These are phyloP conservation scores for Papilio helenus DNA, from an alignment of 1,140 invertebrate genomes.

Conservation along the genomic window DNA sequence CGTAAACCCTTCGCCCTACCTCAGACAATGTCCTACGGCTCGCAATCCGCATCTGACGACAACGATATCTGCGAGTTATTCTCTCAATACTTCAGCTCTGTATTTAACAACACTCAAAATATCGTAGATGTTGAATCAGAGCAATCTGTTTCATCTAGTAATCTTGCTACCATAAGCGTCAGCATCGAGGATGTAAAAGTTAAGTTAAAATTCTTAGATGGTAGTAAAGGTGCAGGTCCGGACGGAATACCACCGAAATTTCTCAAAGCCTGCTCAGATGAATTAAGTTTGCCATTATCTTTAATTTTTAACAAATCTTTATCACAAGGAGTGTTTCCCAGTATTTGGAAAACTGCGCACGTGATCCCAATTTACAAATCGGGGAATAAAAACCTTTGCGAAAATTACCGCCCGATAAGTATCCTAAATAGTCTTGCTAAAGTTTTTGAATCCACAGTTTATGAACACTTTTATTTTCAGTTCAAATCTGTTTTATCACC, in stretches of 20 bases:
- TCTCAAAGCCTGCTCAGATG: neutral
- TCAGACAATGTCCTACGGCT: conserved; percentile 22
- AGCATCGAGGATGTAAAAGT: neutral
- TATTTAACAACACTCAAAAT: neutral
- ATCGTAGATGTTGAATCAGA: neutral
- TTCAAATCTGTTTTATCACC: neutral
- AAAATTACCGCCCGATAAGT: too few species aligned
- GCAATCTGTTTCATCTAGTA: conserved; percentile 22
- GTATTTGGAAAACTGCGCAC: too few species aligned
- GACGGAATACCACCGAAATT: conserved; percentile 43
- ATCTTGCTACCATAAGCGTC: neutral
- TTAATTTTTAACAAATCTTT: conserved; percentile 32
- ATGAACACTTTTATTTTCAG: neutral
- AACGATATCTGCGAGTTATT: conserved; percentile 34
- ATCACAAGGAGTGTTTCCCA: too few species aligned
- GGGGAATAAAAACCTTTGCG: too few species aligned
- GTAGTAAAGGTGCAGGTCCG: conserved; percentile 36
- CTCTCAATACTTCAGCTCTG: neutral
- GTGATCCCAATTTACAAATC: too few species aligned
- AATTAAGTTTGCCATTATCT: conserved; percentile 1
- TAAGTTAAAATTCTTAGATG: conserved; percentile 35
- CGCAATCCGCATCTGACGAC: neutral
- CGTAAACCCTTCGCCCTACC: conserved; percentile 18
- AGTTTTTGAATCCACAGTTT: too few species aligned
- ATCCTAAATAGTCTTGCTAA: too few species aligned